A percentile compares a stretch with the other conserved stretches of the same genome.
These are phyloP conservation scores for Diplolepis rosae DNA, from an alignment of 2,888 invertebrate genomes.

Conservation along the genomic window DNA sequence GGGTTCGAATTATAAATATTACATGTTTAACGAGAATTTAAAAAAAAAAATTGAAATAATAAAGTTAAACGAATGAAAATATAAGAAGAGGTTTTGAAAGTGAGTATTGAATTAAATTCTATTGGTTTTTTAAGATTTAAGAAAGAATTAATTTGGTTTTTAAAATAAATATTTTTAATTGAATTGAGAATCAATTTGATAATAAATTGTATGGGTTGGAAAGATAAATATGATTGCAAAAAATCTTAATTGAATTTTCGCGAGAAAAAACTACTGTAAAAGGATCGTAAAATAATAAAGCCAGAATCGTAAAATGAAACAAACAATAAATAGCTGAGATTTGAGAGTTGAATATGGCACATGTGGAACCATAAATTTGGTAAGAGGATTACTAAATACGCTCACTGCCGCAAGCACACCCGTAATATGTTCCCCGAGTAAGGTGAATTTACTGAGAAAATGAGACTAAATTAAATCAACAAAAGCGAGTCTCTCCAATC, in stretches of 20 bases:
- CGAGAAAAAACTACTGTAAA: not conserved
- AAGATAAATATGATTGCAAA: too few relatives aligned
- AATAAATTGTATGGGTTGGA: too few relatives aligned
- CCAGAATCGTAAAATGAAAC: not conserved
- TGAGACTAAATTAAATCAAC: constrained; percentile 1
- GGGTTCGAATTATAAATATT: too few relatives aligned
- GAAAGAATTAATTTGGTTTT: not conserved
- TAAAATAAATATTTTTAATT: not conserved
- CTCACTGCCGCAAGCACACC: not conserved
- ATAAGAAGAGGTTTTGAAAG: not conserved
- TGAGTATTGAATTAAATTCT: not conserved
- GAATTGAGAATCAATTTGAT: not conserved
- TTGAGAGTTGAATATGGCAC: not conserved
- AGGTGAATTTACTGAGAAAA: constrained; percentile 13
- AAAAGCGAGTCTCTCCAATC: not conserved
- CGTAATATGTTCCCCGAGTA: not conserved
- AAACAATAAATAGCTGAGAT: constrained; percentile 10
- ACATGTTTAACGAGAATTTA: too few relatives aligned
- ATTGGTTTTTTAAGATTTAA: not conserved
- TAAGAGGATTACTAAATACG: not conserved
- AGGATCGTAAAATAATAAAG: not conserved
- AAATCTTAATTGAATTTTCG: not conserved
- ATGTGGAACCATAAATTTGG: constrained; percentile 9
- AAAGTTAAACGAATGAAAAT: not conserved
- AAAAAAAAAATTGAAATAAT: not conserved